Base-by-base conservation (phyloP, 2,113 vertebrate species). In the Trogon melanurus region DNA sequence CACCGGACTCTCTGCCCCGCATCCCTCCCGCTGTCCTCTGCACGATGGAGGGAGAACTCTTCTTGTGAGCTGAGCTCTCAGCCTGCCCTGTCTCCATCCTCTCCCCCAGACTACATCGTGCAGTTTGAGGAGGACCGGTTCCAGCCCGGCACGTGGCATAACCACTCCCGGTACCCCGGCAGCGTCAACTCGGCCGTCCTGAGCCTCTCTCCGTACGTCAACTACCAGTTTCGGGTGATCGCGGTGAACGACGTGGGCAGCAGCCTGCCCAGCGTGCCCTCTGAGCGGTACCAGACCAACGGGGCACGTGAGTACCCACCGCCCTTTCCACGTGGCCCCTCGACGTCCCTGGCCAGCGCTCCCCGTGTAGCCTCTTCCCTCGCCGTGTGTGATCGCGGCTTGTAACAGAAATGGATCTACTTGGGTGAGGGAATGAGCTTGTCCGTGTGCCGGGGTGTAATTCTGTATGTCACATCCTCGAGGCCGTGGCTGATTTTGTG, bases 221-320 rank as follows among this genome's bases (percentile, higher is more conserved):
- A 99, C 98, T 99, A 99, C 89, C 99, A 99, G 85, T 99, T 99
- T 96, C 98, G 99, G 27, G 99, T 99, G 71, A 98, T 99, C 3
- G 99, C 99, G 3, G 94, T 99, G 92, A 99, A 99, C 22, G 97
- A 98, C 1, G 99, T 99, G 48, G 99, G 99, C 80, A 99, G 97
- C 95, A 99, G 99, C 87, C 73, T 95, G 61, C 99, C 99, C 79
- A 99, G 99, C 65, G 25, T 30, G 10, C 98, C 99, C 3, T 99
- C 99, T 0, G 98, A 98, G 12, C 98, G 98, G 14, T 99, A 99
- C 96, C 98, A 99, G 95, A 99, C 99, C 92, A 99, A 98, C 1
- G 99, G 99, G 64, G 98, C 99, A 10, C 96, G 99, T 99, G 96
- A 98, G 98, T 98, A 89, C 27, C 44, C 0, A 41, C 41, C 41